Evolutionary conservation across 2,888 invertebrate species (phyloP), one percentile per base, ranked within the genome.

Genomic region (Chaitophorus viminalis): DNA sequence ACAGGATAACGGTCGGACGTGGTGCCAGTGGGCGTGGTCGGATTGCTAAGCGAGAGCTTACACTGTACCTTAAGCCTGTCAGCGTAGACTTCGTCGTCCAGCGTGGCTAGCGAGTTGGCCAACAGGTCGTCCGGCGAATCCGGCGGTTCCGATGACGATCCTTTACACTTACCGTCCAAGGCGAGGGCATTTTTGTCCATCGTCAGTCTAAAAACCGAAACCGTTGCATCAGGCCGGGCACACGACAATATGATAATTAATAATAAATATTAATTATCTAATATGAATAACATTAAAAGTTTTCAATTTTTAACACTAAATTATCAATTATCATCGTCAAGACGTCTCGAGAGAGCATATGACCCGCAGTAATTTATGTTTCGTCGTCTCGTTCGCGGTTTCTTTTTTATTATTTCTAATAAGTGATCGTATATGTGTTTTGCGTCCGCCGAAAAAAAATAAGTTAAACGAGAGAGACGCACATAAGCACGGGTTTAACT

Each of bases 81-180:
- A 29, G 79, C 79, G 86, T 79, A 74, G 29, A 81, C 72, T 90
- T 93, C 92, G 89, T 92, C 92, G 90, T 94, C 94, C 91, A 94
- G 93, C 90, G 94, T 94, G 65, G 93, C 94, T 89, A 94, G 93
- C 88, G 94, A 94, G 91, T 94, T 94, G 89, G 94, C 94, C 89
- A 94, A 93, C 91, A 94, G 94, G 79, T 93, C 95, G 90, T 95
- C 95, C 36, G 95, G 95, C 25, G 95, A 96, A 91, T 96, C 96
- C 3, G 29, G 79, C 74, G 39, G 46, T 4, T 46, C 76, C n/a
- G 76, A 65, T 31, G 78, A 60, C 21, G 60, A 9, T 29, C 29
- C 78, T 18, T 9, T 31, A 25, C 60, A 74, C 72, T 81, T 81
- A 70, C 60, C 79, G 79, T 74, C 72, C 72, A 5, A 17, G n/a